phyloP scores from a whole-genome alignment of 2,113 vertebrate genomes.

The Cyanoliseus patagonus region DNA sequence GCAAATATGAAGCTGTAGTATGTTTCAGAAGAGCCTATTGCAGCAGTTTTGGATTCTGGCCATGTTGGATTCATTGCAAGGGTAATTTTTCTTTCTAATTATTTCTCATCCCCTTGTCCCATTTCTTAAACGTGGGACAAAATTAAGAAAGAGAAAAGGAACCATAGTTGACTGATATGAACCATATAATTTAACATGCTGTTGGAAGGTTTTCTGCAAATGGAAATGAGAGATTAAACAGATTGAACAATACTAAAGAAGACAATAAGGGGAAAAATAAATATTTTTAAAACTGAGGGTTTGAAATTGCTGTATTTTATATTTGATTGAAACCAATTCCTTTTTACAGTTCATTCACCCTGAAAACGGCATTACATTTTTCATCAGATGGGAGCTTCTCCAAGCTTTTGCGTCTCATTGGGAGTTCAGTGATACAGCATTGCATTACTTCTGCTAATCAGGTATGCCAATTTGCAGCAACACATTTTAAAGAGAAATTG shows the following conservation, averaged over 20 bases:
- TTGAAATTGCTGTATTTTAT: not conserved
- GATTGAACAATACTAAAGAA: not conserved
- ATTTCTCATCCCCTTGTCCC: not conserved
- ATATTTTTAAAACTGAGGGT: not conserved
- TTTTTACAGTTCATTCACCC: not conserved
- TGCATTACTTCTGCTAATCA: not conserved
- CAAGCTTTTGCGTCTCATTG: not conserved
- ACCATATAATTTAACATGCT: not conserved
- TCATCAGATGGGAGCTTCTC: not conserved
- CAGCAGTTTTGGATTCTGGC: not conserved
- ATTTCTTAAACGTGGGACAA: not conserved
- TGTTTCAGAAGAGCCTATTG: not conserved
- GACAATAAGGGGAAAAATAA: not conserved
- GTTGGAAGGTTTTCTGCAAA: not conserved
- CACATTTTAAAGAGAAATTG: not conserved
- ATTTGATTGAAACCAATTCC: not conserved
- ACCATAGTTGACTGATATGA: not conserved
- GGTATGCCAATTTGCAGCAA: not conserved
- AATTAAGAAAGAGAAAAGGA: not conserved
- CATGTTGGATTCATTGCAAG: not conserved
- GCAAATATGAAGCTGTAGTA: no score
- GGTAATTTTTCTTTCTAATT: not conserved
- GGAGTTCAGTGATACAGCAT: not conserved
- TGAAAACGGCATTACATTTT: not conserved
- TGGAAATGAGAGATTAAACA: not conserved